Conservation (phyloP, 2,888 invertebrate genomes). For the Horisme vitalbata region DNA sequence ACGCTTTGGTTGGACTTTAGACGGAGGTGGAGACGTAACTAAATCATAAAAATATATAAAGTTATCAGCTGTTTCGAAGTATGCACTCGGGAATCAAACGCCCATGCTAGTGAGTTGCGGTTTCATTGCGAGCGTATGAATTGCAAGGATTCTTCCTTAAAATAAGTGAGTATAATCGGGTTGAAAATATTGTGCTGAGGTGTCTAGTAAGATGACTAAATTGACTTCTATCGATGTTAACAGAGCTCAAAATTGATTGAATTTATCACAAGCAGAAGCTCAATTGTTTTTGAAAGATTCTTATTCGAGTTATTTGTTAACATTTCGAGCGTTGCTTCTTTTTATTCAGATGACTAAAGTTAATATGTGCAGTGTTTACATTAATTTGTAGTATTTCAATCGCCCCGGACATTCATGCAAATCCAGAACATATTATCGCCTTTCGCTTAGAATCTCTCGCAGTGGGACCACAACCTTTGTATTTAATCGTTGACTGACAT, state of each 20-base stretch:
- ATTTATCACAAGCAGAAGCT: neutral
- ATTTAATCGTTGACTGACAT: slow-evolving; percentile 73
- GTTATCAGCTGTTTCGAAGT: slow-evolving; percentile 57
- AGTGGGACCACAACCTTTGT: slow-evolving; percentile 46
- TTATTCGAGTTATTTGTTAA: too few relatives aligned
- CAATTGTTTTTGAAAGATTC: neutral
- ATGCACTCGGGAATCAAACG: slow-evolving; percentile 67
- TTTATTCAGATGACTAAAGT: too few relatives aligned
- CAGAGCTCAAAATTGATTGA: neutral
- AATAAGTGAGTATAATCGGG: neutral
- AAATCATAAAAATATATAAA: slow-evolving; percentile 52
- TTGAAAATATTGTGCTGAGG: neutral
- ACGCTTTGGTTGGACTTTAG: too few relatives aligned
- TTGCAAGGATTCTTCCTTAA: slow-evolving; percentile 6
- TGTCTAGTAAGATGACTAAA: neutral
- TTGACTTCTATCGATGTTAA: neutral
- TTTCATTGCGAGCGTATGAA: slow-evolving; percentile 41
- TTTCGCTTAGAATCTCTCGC: slow-evolving; percentile 32
- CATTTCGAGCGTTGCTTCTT: too few relatives aligned
- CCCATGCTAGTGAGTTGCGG: slow-evolving; percentile 49
- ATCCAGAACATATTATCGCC: neutral
- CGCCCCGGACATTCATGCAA: neutral
- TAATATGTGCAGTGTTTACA: too few relatives aligned
- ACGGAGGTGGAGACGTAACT: too few relatives aligned
- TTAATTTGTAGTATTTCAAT: neutral